Evolutionary conservation across 2,113 vertebrate species (phyloP), one percentile per base, ranked within the genome.

Genomic region (Nothobranchius kuhntae): DNA sequence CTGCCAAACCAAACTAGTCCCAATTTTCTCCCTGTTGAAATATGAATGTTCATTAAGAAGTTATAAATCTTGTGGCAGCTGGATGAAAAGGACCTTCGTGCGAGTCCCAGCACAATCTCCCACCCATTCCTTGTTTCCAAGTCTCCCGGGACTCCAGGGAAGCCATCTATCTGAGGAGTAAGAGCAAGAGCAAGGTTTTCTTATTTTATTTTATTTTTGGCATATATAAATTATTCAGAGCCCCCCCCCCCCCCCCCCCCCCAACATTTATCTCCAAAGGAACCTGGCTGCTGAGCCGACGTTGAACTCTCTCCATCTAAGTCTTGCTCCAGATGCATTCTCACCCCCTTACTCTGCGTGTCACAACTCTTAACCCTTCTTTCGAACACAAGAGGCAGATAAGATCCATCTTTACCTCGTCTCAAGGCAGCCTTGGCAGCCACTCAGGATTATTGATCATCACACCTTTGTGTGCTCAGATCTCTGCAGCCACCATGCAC

Each of bases 201-300:
- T 30, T 30, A 30, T 42, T 11, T 74, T 57, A 80, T 87, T 85
- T 89, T 86, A 90, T 90, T 89, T 90, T 88, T 70, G 78, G 78
- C 65, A n/a, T 64, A 63, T 79, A 74, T 92, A 87, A 92, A 92
- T 92, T 90, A 92, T 92, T 92, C 88, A 92, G 59, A 46, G 73
- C 67, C 83, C 80, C 73, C 77, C 66, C 64, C 1, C 21, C 75
- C 67, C 83, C 80, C 73, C 77, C 66, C 64, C 1, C 21, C 75
- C 70, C 67, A 72, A 58, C 85, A 83, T 91, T 91, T 87, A 87
- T 90, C 86, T 85, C 61, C 17, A 38, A 89, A 75, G 85, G 77
- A 81, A 80, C 72, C 77, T 24, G 75, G 78, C 76, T 88, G 78
- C 75, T 83, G 72, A 75, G 67, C 80, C 52, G 65, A 64, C 83